phyloP scores from a whole-genome alignment of 2,888 invertebrate species.

The Zelleria hepariella region DNA sequence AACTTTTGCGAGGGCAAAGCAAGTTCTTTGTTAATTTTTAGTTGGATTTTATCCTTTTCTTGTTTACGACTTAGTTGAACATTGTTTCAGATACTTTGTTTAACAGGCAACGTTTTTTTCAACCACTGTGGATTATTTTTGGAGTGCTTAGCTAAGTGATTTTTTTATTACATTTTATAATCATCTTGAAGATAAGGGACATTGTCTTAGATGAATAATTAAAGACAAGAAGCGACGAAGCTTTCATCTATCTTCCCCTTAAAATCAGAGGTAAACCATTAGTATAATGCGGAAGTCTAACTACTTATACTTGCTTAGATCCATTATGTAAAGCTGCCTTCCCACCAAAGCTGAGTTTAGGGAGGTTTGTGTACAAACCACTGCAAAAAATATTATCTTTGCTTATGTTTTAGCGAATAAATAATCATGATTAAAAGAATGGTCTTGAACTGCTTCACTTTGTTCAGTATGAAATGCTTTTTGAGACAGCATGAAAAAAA shows the following conservation, averaged over 20 bases:
- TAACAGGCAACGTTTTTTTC: neutral
- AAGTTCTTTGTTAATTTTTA: neutral
- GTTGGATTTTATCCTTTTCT: neutral
- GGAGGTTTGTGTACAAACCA: neutral
- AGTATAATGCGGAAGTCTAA: neutral
- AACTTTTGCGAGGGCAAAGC: neutral
- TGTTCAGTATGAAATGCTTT: too few species aligned
- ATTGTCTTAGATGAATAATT: neutral
- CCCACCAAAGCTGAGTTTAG: neutral
- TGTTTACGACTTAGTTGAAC: neutral
- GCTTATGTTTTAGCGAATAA: too few species aligned
- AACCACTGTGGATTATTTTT: neutral
- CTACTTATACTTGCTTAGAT: neutral
- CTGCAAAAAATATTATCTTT: too few species aligned
- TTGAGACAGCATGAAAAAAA: too few species aligned
- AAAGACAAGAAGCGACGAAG: neutral
- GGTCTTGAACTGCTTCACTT: too few species aligned
- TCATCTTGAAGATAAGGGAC: neutral
- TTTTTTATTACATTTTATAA: neutral
- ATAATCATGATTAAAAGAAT: too few species aligned
- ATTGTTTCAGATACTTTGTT: neutral
- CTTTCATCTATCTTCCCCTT: neutral
- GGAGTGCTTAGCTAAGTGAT: neutral
- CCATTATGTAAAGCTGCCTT: neutral
- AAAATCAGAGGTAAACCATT: neutral